These are phyloP conservation scores for Rhyacophila brunnea DNA, from an alignment of 1,140 invertebrate species.

Conservation along the genomic window DNA sequence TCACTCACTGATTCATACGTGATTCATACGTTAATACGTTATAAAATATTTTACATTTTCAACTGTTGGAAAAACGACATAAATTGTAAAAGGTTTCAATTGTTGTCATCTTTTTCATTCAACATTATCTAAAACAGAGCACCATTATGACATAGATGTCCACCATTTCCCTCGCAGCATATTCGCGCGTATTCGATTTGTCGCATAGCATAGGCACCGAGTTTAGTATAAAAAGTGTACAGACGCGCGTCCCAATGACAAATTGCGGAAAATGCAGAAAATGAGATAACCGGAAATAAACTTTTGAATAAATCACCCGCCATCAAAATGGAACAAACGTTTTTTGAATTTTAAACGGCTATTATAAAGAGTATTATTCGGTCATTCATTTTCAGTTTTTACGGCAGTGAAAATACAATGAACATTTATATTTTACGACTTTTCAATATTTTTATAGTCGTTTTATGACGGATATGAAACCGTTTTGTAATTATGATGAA, in stretches of 20 bases:
- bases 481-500: background rate
- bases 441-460: background rate
- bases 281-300: too few species aligned
- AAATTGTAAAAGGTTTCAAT: too few species aligned
- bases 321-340: too few species aligned
- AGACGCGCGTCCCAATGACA: background rate
- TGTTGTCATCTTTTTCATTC: background rate
- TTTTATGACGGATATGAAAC: background rate
- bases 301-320: too few species aligned
- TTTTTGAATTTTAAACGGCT: too few species aligned
- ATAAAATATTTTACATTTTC: too few species aligned
- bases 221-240: background rate
- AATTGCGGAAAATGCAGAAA: too few species aligned
- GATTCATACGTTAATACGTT: too few species aligned
- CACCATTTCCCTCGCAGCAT: background rate
- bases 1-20: too few species aligned
- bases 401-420: background rate
- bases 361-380: background rate
- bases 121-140: background rate
- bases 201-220: background rate
- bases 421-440: background rate
- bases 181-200: background rate
- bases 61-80: too few species aligned
- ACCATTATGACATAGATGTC: background rate
- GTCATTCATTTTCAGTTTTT: background rate